Evolutionary conservation across 2,797 vertebrate species (phyloP).

Genomic region (Cynodonichthys magdalenae): DNA sequence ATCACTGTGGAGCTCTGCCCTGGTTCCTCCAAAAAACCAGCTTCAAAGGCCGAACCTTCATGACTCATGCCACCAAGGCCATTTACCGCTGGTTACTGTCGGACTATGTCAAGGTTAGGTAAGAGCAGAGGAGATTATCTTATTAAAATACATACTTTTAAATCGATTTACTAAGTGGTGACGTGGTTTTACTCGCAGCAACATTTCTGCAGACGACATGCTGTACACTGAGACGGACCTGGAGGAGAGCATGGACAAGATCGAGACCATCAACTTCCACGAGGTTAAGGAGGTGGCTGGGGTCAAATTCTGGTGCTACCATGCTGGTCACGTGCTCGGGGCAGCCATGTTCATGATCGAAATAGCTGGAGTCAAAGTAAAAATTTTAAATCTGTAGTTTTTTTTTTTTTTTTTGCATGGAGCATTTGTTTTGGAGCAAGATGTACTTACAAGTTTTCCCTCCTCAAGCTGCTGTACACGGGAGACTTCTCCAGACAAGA

Average conservation of each 20-base stretch:
- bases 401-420: too few relatives aligned
- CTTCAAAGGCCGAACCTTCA: constrained; percentile 96
- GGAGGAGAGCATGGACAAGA: constrained; percentile 99
- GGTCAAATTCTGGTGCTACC: constrained; percentile 98
- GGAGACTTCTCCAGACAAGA: constrained; percentile 97
- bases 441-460: background rate
- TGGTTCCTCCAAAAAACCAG: constrained; percentile 98
- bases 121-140: background rate
- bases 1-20: constrained; percentile 94
- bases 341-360: constrained; percentile 99
- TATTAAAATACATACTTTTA: background rate
- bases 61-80: constrained; percentile 97
- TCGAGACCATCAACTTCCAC: constrained; percentile 98
- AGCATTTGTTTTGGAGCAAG: background rate
- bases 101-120: constrained; percentile 84
- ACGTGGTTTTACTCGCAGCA: constrained; percentile 72
- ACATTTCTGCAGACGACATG: constrained; percentile 98
- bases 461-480: constrained; percentile 88
- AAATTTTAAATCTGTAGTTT: background rate
- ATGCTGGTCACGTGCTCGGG: constrained; percentile 93
- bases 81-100: constrained; percentile 98
- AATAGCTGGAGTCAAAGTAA: constrained; percentile 91
- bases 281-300: constrained; percentile 94
- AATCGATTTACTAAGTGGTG: too few relatives aligned
- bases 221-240: constrained; percentile 96